Base-by-base conservation (phyloP, 2,888 invertebrate species). In the Drosophila mettleri region DNA sequence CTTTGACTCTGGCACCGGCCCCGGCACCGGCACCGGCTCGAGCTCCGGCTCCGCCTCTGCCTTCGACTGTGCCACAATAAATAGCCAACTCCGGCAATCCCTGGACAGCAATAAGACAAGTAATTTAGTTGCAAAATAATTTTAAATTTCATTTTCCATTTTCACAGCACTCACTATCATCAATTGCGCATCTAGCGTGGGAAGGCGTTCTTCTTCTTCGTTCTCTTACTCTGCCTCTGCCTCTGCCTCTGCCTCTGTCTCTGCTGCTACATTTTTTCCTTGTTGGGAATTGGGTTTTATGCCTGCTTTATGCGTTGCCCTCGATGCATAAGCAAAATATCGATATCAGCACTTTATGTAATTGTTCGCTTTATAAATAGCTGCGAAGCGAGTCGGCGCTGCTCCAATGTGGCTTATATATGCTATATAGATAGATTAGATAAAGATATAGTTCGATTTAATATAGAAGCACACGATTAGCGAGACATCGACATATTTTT, bases 91-190 rank as follows among this genome's bases (percentile, higher is more conserved):
- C 64, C 62, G 63, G 68, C 83, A 86, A 87, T 81, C 86, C 82
- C 82, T 79, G 86, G 88, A 87, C 82, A 60, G 86, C 88, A 83
- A 83, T 83, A 83, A 87, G 88, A 79, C 86, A 83, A 83, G 82
- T 83, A 87, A 83, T 83, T 83, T 83, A 83, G 74, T 81, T 83
- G 88, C 82, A 87, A 83, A 85, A 83, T 83, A 87, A 83, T 87
- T 83, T 83, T 83, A 83, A 83, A 83, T 83, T 83, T 87, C 88
- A 83, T 83, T 83, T 87, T 83, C 78, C 81, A 81, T 83, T 81
- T 80, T 71, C 74, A 76, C 77, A 74, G 77, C 77, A 62, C 77
- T 74, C 77, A 67, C 59, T 67, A 62, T 76, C 74, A 74, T 74
- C 74, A 77, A 74, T 77, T 77, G 74, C 59, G 54, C 74, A 74